These are phyloP conservation scores for Drymonia ruficornis DNA, from an alignment of 2,888 invertebrate species.

Conservation along the genomic window DNA sequence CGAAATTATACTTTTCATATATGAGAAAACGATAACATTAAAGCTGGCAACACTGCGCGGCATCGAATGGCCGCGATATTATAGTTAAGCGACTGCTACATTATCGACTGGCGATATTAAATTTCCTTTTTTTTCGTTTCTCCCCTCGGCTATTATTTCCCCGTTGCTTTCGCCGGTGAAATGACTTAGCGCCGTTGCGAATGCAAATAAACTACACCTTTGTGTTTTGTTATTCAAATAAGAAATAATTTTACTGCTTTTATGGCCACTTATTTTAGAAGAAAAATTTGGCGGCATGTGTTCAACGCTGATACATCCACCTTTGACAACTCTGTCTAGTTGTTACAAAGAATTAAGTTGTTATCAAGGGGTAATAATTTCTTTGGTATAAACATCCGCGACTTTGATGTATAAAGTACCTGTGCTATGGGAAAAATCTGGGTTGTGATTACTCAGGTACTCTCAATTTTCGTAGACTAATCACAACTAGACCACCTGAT, in stretches of 20 bases:
- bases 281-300: no score
- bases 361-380: no score
- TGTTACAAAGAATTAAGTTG: no score
- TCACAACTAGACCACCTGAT: no score
- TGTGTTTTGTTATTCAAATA: slow-evolving; percentile 37
- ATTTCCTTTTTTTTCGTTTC: slow-evolving; percentile 46
- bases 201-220: slow-evolving; percentile 42
- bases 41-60: slow-evolving; percentile 4
- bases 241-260: slow-evolving; percentile 33
- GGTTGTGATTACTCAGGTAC: no score
- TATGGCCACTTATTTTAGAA: not conserved
- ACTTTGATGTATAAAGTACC: no score
- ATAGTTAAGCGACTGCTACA: slow-evolving; percentile 46
- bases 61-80: slow-evolving; percentile 19
- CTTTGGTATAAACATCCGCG: no score
- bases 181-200: slow-evolving; percentile 39
- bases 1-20: no score
- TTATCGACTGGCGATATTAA: slow-evolving; percentile 55
- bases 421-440: no score
- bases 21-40: not conserved
- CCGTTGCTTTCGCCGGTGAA: slow-evolving; percentile 30
- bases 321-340: no score
- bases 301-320: no score
- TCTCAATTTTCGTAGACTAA: no score
- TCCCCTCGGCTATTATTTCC: slow-evolving; percentile 39